A percentile compares a stretch with the other conserved stretches of the same genome.
These are phyloP conservation scores for Eurystomus glaucurus DNA, from an alignment of 2,797 vertebrate genomes.

Conservation along the genomic window DNA sequence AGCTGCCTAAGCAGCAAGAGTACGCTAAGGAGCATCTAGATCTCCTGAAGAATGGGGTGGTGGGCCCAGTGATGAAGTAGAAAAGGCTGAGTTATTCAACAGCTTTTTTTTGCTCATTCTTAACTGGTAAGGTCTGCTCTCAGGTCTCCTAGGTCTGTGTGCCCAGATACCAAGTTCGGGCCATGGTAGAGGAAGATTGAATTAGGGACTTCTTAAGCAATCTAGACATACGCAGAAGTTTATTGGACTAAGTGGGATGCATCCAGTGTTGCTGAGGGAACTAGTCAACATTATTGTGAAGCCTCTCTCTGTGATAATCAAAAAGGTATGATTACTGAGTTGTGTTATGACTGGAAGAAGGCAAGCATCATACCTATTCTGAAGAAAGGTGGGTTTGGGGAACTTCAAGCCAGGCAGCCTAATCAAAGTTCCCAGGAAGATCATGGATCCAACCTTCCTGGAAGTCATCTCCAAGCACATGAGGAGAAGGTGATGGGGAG, in stretches of 20 bases:
- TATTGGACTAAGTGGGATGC: not conserved
- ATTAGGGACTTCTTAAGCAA: not conserved
- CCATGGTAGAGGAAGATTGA: not conserved
- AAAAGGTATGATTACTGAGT: not conserved
- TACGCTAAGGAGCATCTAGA: not conserved
- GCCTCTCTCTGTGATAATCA: not conserved
- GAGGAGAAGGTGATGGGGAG: not conserved
- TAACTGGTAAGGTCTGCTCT: not conserved
- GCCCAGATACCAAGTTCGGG: not conserved
- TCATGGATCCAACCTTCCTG: not conserved
- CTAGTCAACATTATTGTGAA: not conserved
- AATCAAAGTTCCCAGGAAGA: not conserved
- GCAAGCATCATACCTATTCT: not conserved
- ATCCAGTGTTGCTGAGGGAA: not conserved
- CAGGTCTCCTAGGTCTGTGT: not conserved
- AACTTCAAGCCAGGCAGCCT: not conserved
- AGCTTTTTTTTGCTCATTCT: not conserved
- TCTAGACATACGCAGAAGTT: not conserved
- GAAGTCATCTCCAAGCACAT: not conserved
- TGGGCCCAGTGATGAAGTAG: not conserved
- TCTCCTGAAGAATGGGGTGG: not conserved
- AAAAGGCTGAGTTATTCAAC: not conserved
- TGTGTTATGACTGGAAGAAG: not conserved
- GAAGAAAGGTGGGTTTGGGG: not conserved
- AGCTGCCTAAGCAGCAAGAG: not conserved